Conservation (phyloP, 1,140 invertebrate genomes). For the Microplitis mediator region DNA sequence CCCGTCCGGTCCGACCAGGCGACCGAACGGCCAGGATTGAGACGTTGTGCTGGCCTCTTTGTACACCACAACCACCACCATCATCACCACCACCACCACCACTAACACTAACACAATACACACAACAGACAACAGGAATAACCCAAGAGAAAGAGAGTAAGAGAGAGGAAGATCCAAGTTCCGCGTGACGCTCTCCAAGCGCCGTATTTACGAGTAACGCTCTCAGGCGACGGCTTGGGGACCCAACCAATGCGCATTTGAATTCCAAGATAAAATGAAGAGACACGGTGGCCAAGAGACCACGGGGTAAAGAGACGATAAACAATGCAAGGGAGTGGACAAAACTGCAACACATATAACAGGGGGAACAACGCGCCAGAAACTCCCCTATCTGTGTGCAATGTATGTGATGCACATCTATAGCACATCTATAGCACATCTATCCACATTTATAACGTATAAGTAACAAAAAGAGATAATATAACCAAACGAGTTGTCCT, state of each 20-base stretch:
- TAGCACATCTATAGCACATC: too few species aligned
- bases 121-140: too few species aligned
- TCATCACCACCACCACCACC: too few species aligned
- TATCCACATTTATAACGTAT: too few species aligned
- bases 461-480: too few species aligned
- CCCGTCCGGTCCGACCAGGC: slow-evolving; percentile 8
- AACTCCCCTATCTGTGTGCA: too few species aligned
- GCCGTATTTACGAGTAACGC: slow-evolving; percentile 63
- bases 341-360: background rate
- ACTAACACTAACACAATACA: too few species aligned
- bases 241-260: slow-evolving; percentile 39
- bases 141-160: background rate
- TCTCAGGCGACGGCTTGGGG: slow-evolving; percentile 20
- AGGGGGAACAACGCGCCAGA: too few species aligned
- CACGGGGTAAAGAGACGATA: slow-evolving; percentile 16
- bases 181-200: slow-evolving; percentile 57
- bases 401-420: too few species aligned
- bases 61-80: slow-evolving; percentile 40
- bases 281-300: slow-evolving; percentile 25
- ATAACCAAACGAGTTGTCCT: too few species aligned
- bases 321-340: slow-evolving; percentile 19
- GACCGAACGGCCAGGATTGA: slow-evolving; percentile 49
- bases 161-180: background rate
- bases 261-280: slow-evolving; percentile 51
- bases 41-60: slow-evolving; percentile 60